Evolutionary conservation across 2,797 vertebrate species (phyloP).

Genomic region (Hydrolagus colliei): DNA sequence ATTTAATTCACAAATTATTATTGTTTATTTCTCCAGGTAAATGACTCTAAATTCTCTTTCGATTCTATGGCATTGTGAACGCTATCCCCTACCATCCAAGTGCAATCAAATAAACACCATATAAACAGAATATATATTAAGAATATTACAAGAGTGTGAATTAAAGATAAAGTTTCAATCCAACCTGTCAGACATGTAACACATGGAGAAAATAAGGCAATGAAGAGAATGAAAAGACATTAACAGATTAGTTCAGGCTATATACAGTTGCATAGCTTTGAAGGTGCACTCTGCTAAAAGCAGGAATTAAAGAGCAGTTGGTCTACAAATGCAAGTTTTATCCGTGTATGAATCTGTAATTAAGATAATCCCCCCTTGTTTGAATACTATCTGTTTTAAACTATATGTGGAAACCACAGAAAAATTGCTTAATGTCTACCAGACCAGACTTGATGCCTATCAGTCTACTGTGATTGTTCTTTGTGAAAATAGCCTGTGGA

Average conservation of each 20-base stretch:
- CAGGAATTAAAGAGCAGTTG: neutral
- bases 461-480: constrained; percentile 19
- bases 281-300: neutral
- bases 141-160: neutral
- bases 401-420: constrained; percentile 15
- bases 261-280: neutral
- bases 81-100: neutral
- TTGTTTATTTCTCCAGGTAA: neutral
- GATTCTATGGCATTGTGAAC: neutral
- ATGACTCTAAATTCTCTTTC: neutral
- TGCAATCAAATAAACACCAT: neutral
- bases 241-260: neutral
- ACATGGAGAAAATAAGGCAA: neutral
- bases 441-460: constrained; percentile 25
- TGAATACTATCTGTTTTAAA: constrained; percentile 9
- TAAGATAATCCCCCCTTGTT: constrained; percentile 6
- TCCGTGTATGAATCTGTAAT: neutral
- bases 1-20: neutral
- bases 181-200: neutral
- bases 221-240: neutral
- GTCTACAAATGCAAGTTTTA: neutral
- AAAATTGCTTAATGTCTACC: constrained; percentile 26
- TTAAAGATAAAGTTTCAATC: neutral
- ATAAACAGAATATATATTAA: neutral
- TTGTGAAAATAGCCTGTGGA: constrained; percentile 21